These are phyloP conservation scores for Lasiommata megera DNA, from an alignment of 2,888 invertebrate genomes.

Conservation along the genomic window DNA sequence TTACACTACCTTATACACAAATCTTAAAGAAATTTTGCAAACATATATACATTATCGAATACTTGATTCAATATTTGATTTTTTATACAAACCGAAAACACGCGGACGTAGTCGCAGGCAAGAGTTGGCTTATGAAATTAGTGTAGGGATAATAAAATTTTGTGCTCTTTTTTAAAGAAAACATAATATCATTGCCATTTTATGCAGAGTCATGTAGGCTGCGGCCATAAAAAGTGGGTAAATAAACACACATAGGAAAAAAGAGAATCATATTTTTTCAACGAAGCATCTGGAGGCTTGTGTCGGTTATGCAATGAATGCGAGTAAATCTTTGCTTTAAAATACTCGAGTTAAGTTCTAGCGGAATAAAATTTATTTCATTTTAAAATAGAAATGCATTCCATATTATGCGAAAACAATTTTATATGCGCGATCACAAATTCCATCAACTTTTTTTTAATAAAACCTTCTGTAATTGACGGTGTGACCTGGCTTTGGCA, in stretches of 20 bases:
- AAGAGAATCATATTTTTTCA: slow-evolving; percentile 2
- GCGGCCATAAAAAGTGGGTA: slow-evolving; percentile 15
- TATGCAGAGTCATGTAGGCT: slow-evolving; percentile 18
- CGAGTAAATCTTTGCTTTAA: background rate
- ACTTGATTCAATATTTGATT: no score
- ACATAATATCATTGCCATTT: slow-evolving; percentile 10
- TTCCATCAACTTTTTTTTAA: no score
- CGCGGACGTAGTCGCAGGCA: background rate
- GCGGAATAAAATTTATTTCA: background rate
- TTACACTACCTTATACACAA: no score
- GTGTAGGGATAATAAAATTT: background rate
- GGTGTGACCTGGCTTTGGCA: no score
- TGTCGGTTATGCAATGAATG: background rate
- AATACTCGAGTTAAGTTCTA: background rate
- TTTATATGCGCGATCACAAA: background rate
- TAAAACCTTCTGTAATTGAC: no score
- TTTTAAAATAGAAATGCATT: background rate
- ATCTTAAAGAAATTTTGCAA: no score
- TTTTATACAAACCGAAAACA: background rate
- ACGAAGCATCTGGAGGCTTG: slow-evolving; percentile 1
- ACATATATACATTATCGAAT: no score
- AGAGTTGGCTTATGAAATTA: no score
- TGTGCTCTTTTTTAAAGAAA: background rate
- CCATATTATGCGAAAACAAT: background rate
- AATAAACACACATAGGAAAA: slow-evolving; percentile 1